Conservation (phyloP, 1,140 invertebrate species). For the Elymnias hypermnestra region DNA sequence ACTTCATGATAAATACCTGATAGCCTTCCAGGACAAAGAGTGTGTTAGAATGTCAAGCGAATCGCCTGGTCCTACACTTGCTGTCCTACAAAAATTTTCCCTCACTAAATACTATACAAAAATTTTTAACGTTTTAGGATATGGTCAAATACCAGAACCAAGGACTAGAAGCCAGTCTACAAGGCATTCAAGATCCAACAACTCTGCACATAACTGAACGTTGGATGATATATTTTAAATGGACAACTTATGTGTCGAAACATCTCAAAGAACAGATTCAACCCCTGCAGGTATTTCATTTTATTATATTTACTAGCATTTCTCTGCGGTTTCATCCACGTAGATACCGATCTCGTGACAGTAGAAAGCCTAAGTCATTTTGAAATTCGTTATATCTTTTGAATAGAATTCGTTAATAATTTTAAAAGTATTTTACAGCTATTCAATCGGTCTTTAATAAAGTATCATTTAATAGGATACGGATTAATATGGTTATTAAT, state of each 20-base stretch:
- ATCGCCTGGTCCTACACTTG: not conserved
- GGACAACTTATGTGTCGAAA: slow-evolving; percentile 22
- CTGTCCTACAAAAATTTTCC: not conserved
- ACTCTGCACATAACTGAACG: slow-evolving; percentile 22
- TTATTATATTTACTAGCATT: slow-evolving; percentile 1
- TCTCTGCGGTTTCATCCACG: too few species aligned
- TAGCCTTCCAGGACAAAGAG: too few species aligned
- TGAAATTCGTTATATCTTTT: too few species aligned
- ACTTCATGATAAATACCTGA: too few species aligned
- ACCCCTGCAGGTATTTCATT: slow-evolving; percentile 22
- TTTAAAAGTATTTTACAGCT: too few species aligned
- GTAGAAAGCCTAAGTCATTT: too few species aligned
- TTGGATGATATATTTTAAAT: slow-evolving; percentile 42
- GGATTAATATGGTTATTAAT: too few species aligned
- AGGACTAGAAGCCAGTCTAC: slow-evolving; percentile 1
- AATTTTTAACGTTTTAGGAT: slow-evolving; percentile 18
- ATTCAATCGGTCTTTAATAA: too few species aligned
- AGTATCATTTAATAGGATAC: too few species aligned
- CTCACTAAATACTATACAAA: not conserved
- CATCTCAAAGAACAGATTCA: slow-evolving; percentile 18
- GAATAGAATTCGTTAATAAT: too few species aligned
- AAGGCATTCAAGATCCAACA: slow-evolving; percentile 3
- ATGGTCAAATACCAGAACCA: slow-evolving; percentile 22
- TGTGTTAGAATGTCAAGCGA: too few species aligned
- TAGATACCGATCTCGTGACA: too few species aligned